Evolutionary conservation across 2,797 vertebrate genomes (phyloP), one percentile per base, ranked within the genome.

Genomic region (Pangasius krempfi): DNA sequence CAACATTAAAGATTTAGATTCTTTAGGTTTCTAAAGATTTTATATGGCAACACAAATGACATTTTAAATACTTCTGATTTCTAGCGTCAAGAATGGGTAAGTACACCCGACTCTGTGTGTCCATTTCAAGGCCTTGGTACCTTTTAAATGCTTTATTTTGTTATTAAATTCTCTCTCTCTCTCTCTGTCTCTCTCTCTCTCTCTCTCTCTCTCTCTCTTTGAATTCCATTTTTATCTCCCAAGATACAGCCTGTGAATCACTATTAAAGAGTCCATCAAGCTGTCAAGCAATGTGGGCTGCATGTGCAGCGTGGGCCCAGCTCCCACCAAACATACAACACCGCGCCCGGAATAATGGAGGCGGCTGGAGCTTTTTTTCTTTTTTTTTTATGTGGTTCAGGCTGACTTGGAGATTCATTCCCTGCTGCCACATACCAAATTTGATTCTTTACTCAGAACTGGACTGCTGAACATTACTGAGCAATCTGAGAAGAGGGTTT

Each of bases 221-320:
- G 94, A 96, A 96, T 96, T 96, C 95, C 94, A 96, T 96, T 96
- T 96, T 96, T 95, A 95, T 96, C 95, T 95, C 94, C 93, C 93
- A 89, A 95, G 95, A 95, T 95, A 94, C 94, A 93, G 94, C 94
- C 94, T 94, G 95, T 96, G 95, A 96, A 96, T 96, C 95, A 96
- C 93, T 94, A 95, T 96, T 96, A 96, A 95, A 95, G 93, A 94
- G 93, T 94, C 95, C 94, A 96, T 96, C 95, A 96, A 96, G 93
- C 94, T 96, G 95, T 96, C 95, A 95, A 94, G 94, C 92, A 93
- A 93, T 94, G 94, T 93, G 87, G 94, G 94, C 93, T 94, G 94
- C 94, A 95, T 94, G 94, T 95, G 93, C 93, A 89, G 91, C 44
- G 62, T 27, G 50, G 93, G 93, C 90, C 92, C 85, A 37, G 92